A percentile compares a stretch with the other conserved stretches of the same genome.
Conservation (phyloP, 2,888 invertebrate species). For the Parnassius smintheus region DNA sequence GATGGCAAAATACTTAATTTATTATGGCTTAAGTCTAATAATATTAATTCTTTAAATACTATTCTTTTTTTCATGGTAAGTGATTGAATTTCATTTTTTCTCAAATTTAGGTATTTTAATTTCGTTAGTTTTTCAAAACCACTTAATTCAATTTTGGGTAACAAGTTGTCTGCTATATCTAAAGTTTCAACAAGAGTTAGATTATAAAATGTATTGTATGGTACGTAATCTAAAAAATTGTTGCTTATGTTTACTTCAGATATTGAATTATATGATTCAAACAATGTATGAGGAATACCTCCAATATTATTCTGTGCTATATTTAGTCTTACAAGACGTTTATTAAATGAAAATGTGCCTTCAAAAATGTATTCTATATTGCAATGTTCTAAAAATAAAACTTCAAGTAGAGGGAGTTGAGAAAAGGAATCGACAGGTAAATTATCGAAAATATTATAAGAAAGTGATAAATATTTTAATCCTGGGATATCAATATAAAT, state of each 20-base stretch:
- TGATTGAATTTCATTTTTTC: slow-evolving; percentile 69
- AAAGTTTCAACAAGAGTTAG: slow-evolving; percentile 87
- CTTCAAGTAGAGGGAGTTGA: slow-evolving; percentile 89
- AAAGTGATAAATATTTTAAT: slow-evolving; percentile 85
- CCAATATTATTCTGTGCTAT: slow-evolving; percentile 87
- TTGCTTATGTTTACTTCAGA: slow-evolving; percentile 88
- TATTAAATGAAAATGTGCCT: slow-evolving; percentile 87
- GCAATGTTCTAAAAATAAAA: slow-evolving; percentile 86
- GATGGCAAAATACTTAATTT: slow-evolving; percentile 58
- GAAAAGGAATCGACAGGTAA: slow-evolving; percentile 86
- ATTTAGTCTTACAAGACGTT: slow-evolving; percentile 86
- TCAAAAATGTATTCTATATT: slow-evolving; percentile 85
- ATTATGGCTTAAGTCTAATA: slow-evolving; percentile 69
- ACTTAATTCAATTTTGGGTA: slow-evolving; percentile 86
- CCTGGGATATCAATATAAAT: slow-evolving; percentile 88
- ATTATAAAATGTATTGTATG: slow-evolving; percentile 88
- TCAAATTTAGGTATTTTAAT: slow-evolving; percentile 62
- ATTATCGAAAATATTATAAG: slow-evolving; percentile 89
- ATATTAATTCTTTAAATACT: slow-evolving; percentile 55
- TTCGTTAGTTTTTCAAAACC: slow-evolving; percentile 63
- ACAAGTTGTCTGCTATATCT: slow-evolving; percentile 84
- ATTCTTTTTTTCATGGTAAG: slow-evolving; percentile 62
- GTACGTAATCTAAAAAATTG: slow-evolving; percentile 87
- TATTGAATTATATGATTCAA: slow-evolving; percentile 85
- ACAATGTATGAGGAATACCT: slow-evolving; percentile 84